Percentiles rank a stretch among this genome's conserved stretches.
Evolutionary conservation across 2,888 invertebrate genomes (phyloP).

Genomic region (Helleia helle): DNA sequence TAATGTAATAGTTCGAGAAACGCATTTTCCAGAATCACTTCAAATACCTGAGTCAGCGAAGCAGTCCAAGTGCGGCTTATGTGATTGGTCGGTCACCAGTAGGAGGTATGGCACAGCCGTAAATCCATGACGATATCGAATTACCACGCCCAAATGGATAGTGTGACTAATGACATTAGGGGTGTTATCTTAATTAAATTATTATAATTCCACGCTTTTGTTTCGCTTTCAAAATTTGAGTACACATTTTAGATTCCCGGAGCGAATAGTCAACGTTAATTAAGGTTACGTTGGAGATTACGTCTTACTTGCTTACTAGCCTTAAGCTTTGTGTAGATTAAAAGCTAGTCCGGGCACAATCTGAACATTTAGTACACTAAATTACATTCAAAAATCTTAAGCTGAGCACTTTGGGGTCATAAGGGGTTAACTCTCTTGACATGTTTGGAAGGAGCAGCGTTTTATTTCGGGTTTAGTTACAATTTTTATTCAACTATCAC

Average conservation of each 20-base stretch:
- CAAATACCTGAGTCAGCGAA: constrained; percentile 51
- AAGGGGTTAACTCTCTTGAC: not conserved
- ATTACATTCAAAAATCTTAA: constrained; percentile 8
- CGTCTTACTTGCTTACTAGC: constrained; percentile 6
- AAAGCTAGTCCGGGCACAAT: constrained; percentile 3
- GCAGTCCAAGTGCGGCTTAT: constrained; percentile 38
- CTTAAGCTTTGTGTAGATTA: constrained; percentile 4
- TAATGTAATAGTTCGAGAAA: not conserved
- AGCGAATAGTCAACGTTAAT: constrained; percentile 4
- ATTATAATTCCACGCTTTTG: constrained; percentile 2
- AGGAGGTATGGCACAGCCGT: constrained; percentile 59
- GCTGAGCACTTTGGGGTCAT: constrained; percentile 1
- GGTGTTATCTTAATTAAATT: constrained; percentile 69
- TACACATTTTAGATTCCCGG: not conserved
- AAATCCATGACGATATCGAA: constrained; percentile 64
- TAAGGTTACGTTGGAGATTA: constrained; percentile 3
- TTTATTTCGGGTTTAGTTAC: not conserved
- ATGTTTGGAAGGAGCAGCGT: not conserved
- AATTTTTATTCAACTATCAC: too few relatives aligned
- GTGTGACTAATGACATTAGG: constrained; percentile 71
- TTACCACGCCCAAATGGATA: constrained; percentile 67
- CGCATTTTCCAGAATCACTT: constrained; percentile 31
- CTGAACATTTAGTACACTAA: constrained; percentile 6
- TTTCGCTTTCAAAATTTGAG: not conserved
- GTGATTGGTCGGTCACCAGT: constrained; percentile 54